phyloP scores from a whole-genome alignment of 92 coral and sea anemone genomes.

The Isaurus tuberculatus region DNA sequence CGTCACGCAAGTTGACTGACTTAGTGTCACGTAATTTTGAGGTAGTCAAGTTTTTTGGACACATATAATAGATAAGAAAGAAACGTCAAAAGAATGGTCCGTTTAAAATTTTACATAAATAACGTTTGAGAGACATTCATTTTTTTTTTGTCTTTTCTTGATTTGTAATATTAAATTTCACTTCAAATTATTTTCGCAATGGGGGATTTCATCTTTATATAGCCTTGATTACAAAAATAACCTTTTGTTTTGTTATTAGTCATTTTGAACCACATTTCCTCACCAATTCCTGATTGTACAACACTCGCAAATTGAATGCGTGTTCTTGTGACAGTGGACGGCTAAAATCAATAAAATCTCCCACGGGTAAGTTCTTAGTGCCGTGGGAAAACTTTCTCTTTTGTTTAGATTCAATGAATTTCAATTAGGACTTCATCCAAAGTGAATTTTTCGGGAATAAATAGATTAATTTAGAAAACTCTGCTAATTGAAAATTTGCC shows the following conservation, averaged over 20 bases:
- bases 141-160: neutral
- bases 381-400: constrained; percentile 23
- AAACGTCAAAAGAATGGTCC: neutral
- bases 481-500: neutral
- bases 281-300: no score
- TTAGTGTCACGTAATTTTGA: neutral
- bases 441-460: no score
- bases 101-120: neutral
- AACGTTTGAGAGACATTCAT: neutral
- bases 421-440: neutral
- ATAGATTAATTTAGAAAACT: neutral
- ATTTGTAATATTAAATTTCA: neutral
- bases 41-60: neutral
- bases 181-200: neutral
- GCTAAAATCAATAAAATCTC: neutral
- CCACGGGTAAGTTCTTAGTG: neutral
- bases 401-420: neutral
- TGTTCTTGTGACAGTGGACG: neutral
- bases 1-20: neutral
- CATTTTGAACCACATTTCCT: no score
- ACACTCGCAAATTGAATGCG: neutral
- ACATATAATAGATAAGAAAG: neutral
- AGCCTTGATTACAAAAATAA: no score
- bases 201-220: no score
- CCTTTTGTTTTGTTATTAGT: no score